Conservation (phyloP, 2,113 vertebrate genomes). For the Odontophorus gujanensis region DNA sequence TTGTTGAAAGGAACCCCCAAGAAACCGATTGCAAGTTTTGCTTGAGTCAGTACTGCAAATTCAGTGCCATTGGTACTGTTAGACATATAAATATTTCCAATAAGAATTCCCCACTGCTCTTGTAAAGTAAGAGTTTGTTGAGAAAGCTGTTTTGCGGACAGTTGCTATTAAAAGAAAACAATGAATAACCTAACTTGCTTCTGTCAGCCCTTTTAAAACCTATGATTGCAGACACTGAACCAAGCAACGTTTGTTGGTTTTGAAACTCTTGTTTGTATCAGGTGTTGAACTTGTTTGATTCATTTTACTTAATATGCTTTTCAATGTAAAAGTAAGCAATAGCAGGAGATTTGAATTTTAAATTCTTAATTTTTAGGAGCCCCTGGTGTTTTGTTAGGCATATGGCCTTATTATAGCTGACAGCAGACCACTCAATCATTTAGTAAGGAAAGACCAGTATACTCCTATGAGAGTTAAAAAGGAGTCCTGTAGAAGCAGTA, state of each 20-base stretch:
- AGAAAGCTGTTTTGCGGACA: background rate
- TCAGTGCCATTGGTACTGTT: background rate
- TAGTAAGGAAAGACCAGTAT: background rate
- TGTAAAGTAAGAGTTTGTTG: background rate
- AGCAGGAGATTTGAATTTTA: background rate
- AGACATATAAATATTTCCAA: background rate
- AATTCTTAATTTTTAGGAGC: background rate
- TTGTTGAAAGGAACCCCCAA: slow-evolving; percentile 2
- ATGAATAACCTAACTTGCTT: background rate
- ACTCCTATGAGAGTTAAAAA: background rate
- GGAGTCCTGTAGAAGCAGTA: background rate
- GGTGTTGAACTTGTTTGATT: background rate
- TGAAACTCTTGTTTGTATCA: background rate
- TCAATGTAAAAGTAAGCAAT: background rate
- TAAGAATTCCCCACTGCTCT: background rate
- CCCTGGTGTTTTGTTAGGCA: background rate
- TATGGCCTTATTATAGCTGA: background rate
- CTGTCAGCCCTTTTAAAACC: background rate
- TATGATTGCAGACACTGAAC: background rate
- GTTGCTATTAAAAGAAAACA: background rate
- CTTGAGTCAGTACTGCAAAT: background rate
- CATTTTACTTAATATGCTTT: background rate
- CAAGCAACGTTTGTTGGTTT: background rate
- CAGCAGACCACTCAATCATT: background rate
- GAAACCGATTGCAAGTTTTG: slow-evolving; percentile 24